Base-by-base conservation (phyloP, 2,797 vertebrate genomes). In the Pipistrellus kuhlii region DNA sequence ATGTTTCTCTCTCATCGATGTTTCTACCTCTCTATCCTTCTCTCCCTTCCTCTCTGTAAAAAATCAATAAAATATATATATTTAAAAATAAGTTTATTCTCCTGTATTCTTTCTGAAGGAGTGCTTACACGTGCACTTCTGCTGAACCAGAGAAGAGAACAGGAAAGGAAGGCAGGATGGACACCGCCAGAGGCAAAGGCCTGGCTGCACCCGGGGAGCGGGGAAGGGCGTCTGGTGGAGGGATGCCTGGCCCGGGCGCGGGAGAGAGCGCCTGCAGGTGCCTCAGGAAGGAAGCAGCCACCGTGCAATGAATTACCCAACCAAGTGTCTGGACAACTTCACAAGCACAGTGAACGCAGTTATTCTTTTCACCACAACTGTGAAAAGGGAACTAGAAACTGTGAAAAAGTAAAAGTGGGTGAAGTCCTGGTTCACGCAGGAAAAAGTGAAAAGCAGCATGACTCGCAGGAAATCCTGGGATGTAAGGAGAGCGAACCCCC, bases 381-480 rank as follows among this genome's bases (percentile, higher is more conserved):
- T 73, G 53, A 55, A 81, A n/a, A 68, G 4, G 46, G 35, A 84
- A 87, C 38, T 44, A 75, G n/a, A 94, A 94, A 88, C 69, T 76
- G 55, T 4, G 46, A 68, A 62, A 73, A 84, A 84, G 2, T 25
- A 83, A 94, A 93, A 78, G 55, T n/a, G 53, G 44, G 57, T 62
- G 21, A 66, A 93, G 44, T 9, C 91, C 32, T 44, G 35, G 38
- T 30, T 85, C 48, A 85, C 51, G 30, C 23, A n/a, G 20, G 78
- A 87, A 75, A 83, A 59, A 85, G 7, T 38, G 46, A 82, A 80
- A 75, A 44, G 69, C 41, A 91, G n/a, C 66, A 53, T 6, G 32
- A 57, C 62, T 12, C 62, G 59, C 35, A 94, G 18, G 75, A 85
- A n/a, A 9, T 18, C 27, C 5, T 38, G 23, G 27, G 44, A 62